These are phyloP conservation scores for Timandra comae DNA, from an alignment of 2,888 invertebrate genomes.

Conservation along the genomic window DNA sequence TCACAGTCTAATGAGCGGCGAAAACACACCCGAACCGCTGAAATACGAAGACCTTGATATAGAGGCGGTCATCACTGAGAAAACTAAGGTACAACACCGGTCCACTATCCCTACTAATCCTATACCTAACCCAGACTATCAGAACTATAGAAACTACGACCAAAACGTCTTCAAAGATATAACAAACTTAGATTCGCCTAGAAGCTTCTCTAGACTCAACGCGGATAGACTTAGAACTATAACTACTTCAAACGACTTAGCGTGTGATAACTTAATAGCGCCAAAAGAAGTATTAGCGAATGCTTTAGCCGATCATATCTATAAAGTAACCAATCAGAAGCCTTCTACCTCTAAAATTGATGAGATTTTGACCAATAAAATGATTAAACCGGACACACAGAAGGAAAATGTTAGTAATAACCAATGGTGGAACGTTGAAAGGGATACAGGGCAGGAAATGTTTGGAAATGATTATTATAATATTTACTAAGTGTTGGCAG, in stretches of 20 bases:
- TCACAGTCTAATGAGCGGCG: constrained; percentile 66
- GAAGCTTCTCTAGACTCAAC: constrained; percentile 60
- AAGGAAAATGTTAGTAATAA: constrained; percentile 39
- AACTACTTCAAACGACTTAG: constrained; percentile 44
- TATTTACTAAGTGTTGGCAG: too few species aligned
- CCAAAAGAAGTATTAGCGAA: constrained; percentile 67
- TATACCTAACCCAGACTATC: constrained; percentile 37
- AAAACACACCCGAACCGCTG: constrained; percentile 56
- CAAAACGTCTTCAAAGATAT: constrained; percentile 44
- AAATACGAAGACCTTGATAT: constrained; percentile 58
- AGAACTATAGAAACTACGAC: neutral
- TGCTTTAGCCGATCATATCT: constrained; percentile 66
- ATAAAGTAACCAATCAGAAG: constrained; percentile 73
- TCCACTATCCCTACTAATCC: constrained; percentile 67
- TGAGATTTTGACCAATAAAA: constrained; percentile 68
- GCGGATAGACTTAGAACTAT: constrained; percentile 65
- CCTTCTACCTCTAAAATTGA: constrained; percentile 66
- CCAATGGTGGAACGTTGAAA: constrained; percentile 58
- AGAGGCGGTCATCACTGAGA: constrained; percentile 55
- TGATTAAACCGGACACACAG: constrained; percentile 34
- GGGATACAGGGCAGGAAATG: constrained; percentile 47
- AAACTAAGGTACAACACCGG: constrained; percentile 75
- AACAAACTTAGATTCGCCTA: constrained; percentile 58
- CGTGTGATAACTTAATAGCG: constrained; percentile 58
- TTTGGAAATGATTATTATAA: constrained; percentile 55